phyloP scores from a whole-genome alignment of 2,113 vertebrate genomes.

The Cryptotis parvus region DNA sequence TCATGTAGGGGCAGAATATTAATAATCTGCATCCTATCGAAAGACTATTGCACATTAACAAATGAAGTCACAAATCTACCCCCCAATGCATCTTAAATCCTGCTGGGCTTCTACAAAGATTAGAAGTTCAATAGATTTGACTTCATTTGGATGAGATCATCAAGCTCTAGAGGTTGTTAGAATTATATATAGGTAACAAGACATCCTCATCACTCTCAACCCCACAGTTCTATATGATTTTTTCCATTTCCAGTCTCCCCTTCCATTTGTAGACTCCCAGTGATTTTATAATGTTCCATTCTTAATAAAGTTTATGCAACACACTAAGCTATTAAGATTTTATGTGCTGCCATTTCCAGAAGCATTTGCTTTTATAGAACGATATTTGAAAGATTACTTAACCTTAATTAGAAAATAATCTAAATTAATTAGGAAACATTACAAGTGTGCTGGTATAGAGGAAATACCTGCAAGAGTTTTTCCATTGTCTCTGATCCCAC shows the following conservation, averaged over 20 bases:
- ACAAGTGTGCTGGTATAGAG: background rate
- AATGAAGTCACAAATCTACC: background rate
- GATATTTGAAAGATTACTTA: constrained; percentile 37
- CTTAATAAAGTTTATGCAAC: constrained; percentile 2
- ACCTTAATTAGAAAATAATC: background rate
- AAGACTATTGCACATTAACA: constrained; percentile 13
- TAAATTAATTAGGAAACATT: background rate
- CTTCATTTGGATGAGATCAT: background rate
- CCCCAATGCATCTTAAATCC: background rate
- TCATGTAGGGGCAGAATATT: background rate
- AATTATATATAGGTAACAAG: constrained; percentile 3
- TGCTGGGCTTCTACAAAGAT: background rate
- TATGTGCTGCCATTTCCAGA: background rate
- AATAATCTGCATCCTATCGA: background rate
- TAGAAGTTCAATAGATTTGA: background rate
- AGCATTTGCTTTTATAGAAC: constrained; percentile 47
- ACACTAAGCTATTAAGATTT: background rate
- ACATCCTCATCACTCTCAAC: background rate
- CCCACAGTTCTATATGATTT: background rate
- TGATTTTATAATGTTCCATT: background rate
- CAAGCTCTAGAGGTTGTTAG: background rate
- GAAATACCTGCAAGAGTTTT: background rate
- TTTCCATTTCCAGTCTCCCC: background rate
- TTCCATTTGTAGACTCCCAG: background rate
- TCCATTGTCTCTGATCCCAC: background rate